These are phyloP conservation scores for Bryconaethiops microstoma DNA, from an alignment of 2,797 vertebrate species.

Conservation along the genomic window DNA sequence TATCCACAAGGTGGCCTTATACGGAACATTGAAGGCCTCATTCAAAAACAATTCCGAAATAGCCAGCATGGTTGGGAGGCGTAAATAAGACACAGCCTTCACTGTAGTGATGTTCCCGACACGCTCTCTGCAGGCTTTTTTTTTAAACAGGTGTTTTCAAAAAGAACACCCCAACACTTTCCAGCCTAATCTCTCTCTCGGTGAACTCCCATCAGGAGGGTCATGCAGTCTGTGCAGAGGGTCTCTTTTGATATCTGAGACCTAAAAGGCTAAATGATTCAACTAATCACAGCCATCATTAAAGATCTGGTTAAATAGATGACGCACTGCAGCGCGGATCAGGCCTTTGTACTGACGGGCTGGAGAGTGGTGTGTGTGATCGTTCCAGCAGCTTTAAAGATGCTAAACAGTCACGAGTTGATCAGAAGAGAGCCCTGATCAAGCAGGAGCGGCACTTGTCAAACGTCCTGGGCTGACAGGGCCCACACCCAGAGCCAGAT, in stretches of 20 bases:
- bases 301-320: constrained; percentile 50
- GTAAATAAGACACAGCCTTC: background rate
- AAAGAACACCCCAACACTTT: too few species aligned
- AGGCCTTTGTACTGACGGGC: constrained; percentile 12
- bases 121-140: too few species aligned
- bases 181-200: background rate
- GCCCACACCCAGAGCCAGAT: constrained; percentile 69
- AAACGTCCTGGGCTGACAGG: constrained; percentile 32
- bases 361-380: background rate
- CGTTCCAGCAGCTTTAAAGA: constrained; percentile 24
- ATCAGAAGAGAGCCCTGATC: constrained; percentile 32
- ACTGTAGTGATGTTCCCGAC: background rate
- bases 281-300: constrained; percentile 46
- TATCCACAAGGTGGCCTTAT: background rate
- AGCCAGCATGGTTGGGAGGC: background rate
- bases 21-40: constrained; percentile 2
- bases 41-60: background rate
- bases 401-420: constrained; percentile 36
- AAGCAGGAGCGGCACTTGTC: constrained; percentile 41
- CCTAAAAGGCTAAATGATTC: constrained; percentile 33
- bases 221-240: background rate
- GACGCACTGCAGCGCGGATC: constrained; percentile 34
- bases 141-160: background rate
- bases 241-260: constrained; percentile 24
- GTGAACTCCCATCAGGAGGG: background rate